These are phyloP conservation scores for Coleophora deauratella DNA, from an alignment of 2,888 invertebrate species.

Conservation along the genomic window DNA sequence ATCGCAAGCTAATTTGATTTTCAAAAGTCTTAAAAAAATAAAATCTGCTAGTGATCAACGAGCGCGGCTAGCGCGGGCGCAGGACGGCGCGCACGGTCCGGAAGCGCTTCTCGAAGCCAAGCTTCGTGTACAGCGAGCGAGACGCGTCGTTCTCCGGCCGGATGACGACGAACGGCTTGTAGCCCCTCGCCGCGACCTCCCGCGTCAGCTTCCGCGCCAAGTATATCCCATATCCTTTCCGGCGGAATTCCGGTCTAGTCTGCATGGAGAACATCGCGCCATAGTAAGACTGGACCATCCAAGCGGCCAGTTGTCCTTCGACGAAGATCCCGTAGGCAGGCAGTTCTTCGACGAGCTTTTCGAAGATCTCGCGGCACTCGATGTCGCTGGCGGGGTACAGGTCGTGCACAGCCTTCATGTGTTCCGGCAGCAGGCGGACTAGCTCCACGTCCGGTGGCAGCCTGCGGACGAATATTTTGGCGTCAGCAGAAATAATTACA, in stretches of 20 bases:
- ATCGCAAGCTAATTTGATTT: no score
- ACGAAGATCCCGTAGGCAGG: slow-evolving; percentile 89
- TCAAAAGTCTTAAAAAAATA: slow-evolving; percentile 74
- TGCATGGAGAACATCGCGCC: slow-evolving; percentile 96
- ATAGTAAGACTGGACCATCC: slow-evolving; percentile 94
- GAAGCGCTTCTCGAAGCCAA: slow-evolving; percentile 86
- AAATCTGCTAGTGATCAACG: slow-evolving; percentile 69
- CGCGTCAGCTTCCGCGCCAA: slow-evolving; percentile 79
- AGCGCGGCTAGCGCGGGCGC: slow-evolving; percentile 65
- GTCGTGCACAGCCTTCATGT: slow-evolving; percentile 88
- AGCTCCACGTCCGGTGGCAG: slow-evolving; percentile 82
- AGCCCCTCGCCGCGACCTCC: slow-evolving; percentile 81
- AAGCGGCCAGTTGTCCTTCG: slow-evolving; percentile 84
- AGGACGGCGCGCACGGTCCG: slow-evolving; percentile 87
- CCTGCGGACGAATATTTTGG: slow-evolving; percentile 26
- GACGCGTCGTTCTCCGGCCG: slow-evolving; percentile 90
- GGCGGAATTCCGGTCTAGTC: slow-evolving; percentile 83
- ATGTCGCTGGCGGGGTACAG: slow-evolving; percentile 91
- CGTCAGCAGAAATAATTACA: no score
- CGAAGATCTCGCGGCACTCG: slow-evolving; percentile 88
- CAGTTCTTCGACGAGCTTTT: slow-evolving; percentile 83
- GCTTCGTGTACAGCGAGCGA: slow-evolving; percentile 85
- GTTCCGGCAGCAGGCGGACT: slow-evolving; percentile 82
- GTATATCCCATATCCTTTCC: slow-evolving; percentile 84
- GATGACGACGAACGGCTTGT: slow-evolving; percentile 90